Evolutionary conservation across 2,888 invertebrate species (phyloP).

Genomic region (Branchellion lobata): DNA sequence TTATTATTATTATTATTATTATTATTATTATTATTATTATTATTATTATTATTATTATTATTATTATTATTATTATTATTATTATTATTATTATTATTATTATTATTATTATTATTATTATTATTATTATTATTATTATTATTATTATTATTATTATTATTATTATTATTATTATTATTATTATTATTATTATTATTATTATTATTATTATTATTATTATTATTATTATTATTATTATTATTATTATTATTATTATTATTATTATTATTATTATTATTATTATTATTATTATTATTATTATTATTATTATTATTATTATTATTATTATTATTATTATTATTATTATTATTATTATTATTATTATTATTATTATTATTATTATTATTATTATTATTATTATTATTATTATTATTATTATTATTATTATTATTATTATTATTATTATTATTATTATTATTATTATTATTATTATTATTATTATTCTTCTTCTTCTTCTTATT

Average conservation of each 20-base stretch:
- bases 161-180: too few species aligned
- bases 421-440: slow-evolving; percentile 10
- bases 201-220: background rate
- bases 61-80: slow-evolving; percentile 40
- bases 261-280: slow-evolving; percentile 41
- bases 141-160: too few species aligned
- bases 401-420: slow-evolving; percentile 19
- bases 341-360: slow-evolving; percentile 40
- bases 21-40: slow-evolving; percentile 41
- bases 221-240: slow-evolving; percentile 45
- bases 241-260: slow-evolving; percentile 40
- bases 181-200: too few species aligned
- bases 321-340: slow-evolving; percentile 43
- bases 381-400: slow-evolving; percentile 1
- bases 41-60: slow-evolving; percentile 42
- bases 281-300: slow-evolving; percentile 26
- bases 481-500: background rate
- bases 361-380: slow-evolving; percentile 37
- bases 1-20: slow-evolving; percentile 35
- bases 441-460: slow-evolving; percentile 25
- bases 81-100: too few species aligned
- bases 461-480: slow-evolving; percentile 25
- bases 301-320: slow-evolving; percentile 38
- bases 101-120: too few species aligned
- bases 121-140: too few species aligned